phyloP scores from a whole-genome alignment of 2,888 invertebrate species.

The Elmis aenea region DNA sequence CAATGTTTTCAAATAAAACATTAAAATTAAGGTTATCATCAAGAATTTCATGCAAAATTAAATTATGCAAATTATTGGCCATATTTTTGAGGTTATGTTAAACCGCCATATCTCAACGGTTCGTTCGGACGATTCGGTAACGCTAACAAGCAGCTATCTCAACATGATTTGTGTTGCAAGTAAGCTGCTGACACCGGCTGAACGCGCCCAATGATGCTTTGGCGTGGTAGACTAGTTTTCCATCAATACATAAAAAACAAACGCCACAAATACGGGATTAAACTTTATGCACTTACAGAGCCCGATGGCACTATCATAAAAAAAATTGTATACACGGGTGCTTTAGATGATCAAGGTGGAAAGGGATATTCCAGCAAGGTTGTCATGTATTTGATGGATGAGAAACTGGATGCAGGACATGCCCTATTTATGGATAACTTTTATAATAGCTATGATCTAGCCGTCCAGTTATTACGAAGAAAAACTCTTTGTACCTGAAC shows the following conservation, averaged over 20 bases:
- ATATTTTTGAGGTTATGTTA: too few relatives aligned
- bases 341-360: conserved; percentile 19
- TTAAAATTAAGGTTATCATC: too few relatives aligned
- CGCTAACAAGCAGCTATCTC: too few relatives aligned
- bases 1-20: too few relatives aligned
- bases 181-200: too few relatives aligned
- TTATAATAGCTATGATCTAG: conserved; percentile 5
- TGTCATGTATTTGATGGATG: conserved; percentile 21
- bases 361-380: conserved; percentile 27
- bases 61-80: too few relatives aligned
- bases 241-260: conserved; percentile 29
- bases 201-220: conserved; percentile 26
- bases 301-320: conserved; percentile 23
- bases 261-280: conserved; percentile 29
- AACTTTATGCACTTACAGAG: conserved; percentile 28
- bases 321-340: conserved; percentile 28
- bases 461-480: not conserved
- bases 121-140: too few relatives aligned
- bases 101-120: too few relatives aligned
- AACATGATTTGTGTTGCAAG: too few relatives aligned
- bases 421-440: conserved; percentile 26
- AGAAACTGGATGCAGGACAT: conserved; percentile 23
- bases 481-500: conserved; percentile 4
- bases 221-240: conserved; percentile 26
- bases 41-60: too few relatives aligned